Evolutionary conservation across 1,140 invertebrate species (phyloP).

Genomic region (Hesperophylax magnus): DNA sequence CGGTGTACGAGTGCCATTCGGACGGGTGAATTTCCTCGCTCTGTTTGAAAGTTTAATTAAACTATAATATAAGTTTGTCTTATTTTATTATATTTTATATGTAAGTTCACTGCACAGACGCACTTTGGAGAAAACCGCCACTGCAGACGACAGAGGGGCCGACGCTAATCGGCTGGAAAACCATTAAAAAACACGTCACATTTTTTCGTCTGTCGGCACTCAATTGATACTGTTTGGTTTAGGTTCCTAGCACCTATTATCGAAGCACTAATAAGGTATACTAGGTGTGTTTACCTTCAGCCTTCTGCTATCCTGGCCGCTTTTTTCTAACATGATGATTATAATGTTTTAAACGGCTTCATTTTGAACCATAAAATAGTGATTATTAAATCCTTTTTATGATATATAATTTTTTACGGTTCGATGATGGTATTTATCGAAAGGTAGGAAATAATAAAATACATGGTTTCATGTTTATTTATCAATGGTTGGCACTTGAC

Average conservation of each 20-base stretch:
- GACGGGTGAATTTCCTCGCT: too few species aligned
- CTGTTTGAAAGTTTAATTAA: too few species aligned
- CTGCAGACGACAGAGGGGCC: background rate
- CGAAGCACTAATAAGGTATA: slow-evolving; percentile 3
- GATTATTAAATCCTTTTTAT: background rate
- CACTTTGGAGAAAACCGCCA: too few species aligned
- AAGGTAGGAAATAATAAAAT: too few species aligned
- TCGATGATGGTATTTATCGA: too few species aligned
- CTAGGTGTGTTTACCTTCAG: too few species aligned
- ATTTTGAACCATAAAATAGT: slow-evolving; percentile 11
- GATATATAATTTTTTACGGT: background rate
- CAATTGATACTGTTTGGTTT: slow-evolving; percentile 13
- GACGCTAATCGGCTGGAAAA: slow-evolving; percentile 3
- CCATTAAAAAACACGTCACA: slow-evolving; percentile 8
- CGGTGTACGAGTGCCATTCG: too few species aligned
- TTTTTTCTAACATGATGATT: background rate
- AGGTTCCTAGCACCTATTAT: slow-evolving; percentile 9
- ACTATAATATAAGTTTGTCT: too few species aligned
- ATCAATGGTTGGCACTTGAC: too few species aligned
- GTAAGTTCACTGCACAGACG: too few species aligned
- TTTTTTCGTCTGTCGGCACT: slow-evolving; percentile 9
- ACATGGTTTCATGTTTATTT: too few species aligned
- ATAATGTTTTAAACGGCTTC: background rate
- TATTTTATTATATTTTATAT: too few species aligned
- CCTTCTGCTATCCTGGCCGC: background rate